These are phyloP conservation scores for Gnathonemus longibarbis DNA, from an alignment of 2,113 vertebrate genomes.

Conservation along the genomic window DNA sequence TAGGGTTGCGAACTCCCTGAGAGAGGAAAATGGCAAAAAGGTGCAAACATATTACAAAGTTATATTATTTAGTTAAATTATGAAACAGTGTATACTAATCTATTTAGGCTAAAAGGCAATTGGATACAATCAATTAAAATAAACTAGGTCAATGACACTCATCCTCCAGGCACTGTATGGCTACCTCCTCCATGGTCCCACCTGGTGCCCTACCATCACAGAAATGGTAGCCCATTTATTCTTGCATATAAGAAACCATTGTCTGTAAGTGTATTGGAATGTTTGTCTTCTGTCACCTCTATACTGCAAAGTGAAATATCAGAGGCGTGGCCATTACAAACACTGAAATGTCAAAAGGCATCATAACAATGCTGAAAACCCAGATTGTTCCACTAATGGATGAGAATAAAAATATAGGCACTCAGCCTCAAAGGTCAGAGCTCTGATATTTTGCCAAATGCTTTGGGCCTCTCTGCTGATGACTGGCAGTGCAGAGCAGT, in stretches of 20 bases:
- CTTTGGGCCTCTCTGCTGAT: neutral
- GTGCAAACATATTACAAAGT: neutral
- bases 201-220: neutral
- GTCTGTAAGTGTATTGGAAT: neutral
- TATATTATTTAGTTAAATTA: neutral
- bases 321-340: neutral
- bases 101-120: neutral
- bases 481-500: neutral
- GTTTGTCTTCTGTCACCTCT: neutral
- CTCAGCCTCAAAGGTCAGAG: conserved; percentile 12
- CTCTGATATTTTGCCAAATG: conserved; percentile 12
- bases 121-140: neutral
- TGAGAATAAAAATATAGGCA: conserved; percentile 12
- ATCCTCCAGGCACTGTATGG: neutral
- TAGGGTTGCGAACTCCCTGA: neutral
- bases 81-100: neutral
- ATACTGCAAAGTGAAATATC: neutral
- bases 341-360: conserved; percentile 17
- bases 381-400: conserved; percentile 14
- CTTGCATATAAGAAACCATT: neutral
- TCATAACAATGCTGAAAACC: conserved; percentile 14
- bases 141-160: neutral
- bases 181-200: neutral
- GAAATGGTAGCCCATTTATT: neutral
- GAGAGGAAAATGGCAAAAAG: neutral